Conservation (phyloP, 2,113 vertebrate genomes). For the Odontophorus gujanensis region DNA sequence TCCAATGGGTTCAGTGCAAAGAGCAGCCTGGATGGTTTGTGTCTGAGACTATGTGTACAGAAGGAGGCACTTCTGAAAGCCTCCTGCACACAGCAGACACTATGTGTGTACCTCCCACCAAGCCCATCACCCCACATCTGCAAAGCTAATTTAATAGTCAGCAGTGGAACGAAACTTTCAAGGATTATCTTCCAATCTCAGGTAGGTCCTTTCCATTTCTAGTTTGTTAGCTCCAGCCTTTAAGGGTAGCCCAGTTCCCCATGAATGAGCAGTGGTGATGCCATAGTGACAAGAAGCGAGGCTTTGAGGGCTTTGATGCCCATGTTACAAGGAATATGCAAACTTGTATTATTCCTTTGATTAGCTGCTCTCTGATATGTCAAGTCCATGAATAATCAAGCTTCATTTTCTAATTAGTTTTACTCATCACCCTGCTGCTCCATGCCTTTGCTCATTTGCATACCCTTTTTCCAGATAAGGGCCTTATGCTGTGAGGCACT, state of each 20-base stretch:
- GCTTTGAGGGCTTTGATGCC: constrained; percentile 13
- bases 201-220: not conserved
- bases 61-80: not conserved
- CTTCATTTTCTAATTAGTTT: constrained; percentile 67
- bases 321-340: constrained; percentile 40
- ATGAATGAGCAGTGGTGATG: not conserved
- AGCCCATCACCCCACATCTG: not conserved
- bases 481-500: not conserved
- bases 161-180: not conserved
- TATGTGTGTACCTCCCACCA: not conserved
- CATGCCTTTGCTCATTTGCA: constrained; percentile 42
- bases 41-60: not conserved
- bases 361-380: constrained; percentile 51
- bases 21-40: not conserved
- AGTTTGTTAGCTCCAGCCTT: not conserved
- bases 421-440: constrained; percentile 48
- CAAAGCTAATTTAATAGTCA: not conserved
- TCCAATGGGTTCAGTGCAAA: not conserved
- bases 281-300: not conserved
- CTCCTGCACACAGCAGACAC: not conserved
- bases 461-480: not conserved
- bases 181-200: not conserved
- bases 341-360: constrained; percentile 53
- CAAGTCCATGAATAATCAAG: constrained; percentile 66
- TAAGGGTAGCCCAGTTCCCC: not conserved